Evolutionary conservation across 1,140 invertebrate genomes (phyloP), one percentile per base, ranked within the genome.

Genomic region (Centruroides sculpturatus): DNA sequence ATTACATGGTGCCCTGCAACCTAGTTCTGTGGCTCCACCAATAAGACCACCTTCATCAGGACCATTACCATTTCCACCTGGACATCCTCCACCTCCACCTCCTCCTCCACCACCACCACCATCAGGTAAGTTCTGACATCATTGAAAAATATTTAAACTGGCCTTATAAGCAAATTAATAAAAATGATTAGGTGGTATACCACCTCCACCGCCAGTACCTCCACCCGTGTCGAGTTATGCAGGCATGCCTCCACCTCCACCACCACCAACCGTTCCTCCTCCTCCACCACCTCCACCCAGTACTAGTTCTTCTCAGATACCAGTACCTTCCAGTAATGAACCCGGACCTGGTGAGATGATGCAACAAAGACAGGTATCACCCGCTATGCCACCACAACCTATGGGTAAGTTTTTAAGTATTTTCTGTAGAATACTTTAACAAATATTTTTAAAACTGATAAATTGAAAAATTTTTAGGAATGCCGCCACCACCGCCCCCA

Each of bases 31-130:
- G 13, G 57, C 61, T 3, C 61, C 59, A 47, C 57, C 59, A 4
- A 56, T 55, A 23, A 47, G 47, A 52, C 48, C 55, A 10, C 35
- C 35, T 36, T 7, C 11, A 11, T 11, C 51, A 36, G 47, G 52
- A 49, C 55, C 57, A 35, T 67, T 70, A 57, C 69, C 58, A 10
- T 59, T 59, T 11, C 56, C 46, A 13, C 35, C 71, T 67, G 41
- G 41, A 41, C 41, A 41, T 41, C 41, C 41, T 41, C 13, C 60
- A n/a, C 62, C 59, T 4, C 71, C 68, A 47, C 61, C 67, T 11
- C 54, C 58, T 10, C 68, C 69, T 36, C 70, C 68, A 11, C 66
- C 65, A 48, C 65, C 66, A n/a, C 62, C 65, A 9, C 65, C 65
- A 35, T 34, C 62, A 47, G 7, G 61, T 62, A 62, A 59, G 51